phyloP scores from a whole-genome alignment of 2,888 invertebrate genomes.

The Noctua janthina region DNA sequence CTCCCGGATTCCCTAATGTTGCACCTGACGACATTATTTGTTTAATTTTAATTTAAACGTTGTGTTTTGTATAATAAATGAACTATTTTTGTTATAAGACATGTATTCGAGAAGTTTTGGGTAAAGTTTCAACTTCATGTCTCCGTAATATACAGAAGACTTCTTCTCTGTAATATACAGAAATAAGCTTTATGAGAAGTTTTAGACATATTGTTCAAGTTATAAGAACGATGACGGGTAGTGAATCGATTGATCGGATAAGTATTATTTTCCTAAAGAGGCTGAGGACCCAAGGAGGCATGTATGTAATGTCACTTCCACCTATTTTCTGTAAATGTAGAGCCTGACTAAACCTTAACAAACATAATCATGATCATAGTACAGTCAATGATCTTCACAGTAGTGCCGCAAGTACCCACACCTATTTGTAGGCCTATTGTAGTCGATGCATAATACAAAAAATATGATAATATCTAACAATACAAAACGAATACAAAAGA shows the following conservation, averaged over 20 bases:
- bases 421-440: too few species aligned
- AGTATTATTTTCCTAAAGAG: background rate
- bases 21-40: conserved; percentile 65
- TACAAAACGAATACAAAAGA: conserved; percentile 47
- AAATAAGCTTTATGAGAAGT: conserved; percentile 19
- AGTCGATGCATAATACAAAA: conserved; percentile 16
- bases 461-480: conserved; percentile 18
- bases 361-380: background rate
- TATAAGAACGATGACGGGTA: background rate
- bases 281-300: too few species aligned
- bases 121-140: conserved; percentile 40
- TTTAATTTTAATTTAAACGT: conserved; percentile 55
- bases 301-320: background rate
- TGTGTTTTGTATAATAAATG: conserved; percentile 40
- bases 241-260: background rate
- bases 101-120: conserved; percentile 39
- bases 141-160: conserved; percentile 7
- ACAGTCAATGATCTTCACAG: background rate
- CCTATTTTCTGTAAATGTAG: too few species aligned
- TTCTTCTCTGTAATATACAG: conserved; percentile 16
- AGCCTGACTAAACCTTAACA: background rate
- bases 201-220: background rate
- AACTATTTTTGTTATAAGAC: conserved; percentile 53
- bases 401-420: background rate
- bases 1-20: conserved; percentile 50